These are phyloP conservation scores for Biston betularia DNA, from an alignment of 2,888 invertebrate species.

Conservation along the genomic window DNA sequence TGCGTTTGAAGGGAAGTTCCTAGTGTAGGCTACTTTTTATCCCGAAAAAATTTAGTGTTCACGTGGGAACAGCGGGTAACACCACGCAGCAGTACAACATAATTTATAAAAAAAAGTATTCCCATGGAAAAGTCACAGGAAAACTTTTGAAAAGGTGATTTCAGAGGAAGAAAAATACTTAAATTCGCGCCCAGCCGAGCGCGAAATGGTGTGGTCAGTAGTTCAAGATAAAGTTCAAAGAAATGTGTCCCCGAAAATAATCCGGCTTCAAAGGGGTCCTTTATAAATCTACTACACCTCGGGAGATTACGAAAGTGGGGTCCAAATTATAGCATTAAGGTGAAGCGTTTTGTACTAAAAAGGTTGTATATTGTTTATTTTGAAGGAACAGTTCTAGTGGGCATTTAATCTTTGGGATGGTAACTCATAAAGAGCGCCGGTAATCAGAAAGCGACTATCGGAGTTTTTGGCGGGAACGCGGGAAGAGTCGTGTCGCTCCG, in stretches of 20 bases:
- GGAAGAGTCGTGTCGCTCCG: too few species aligned
- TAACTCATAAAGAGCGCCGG: too few species aligned
- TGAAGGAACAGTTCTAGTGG: neutral
- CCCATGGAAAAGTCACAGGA: neutral
- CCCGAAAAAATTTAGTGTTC: too few species aligned
- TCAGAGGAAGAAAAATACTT: slow-evolving; percentile 23
- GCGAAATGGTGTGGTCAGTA: slow-evolving; percentile 33
- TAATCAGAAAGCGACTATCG: too few species aligned
- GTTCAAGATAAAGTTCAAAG: slow-evolving; percentile 40
- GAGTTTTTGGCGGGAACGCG: too few species aligned
- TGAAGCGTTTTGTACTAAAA: neutral
- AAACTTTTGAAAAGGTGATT: slow-evolving; percentile 17
- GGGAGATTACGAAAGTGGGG: slow-evolving; percentile 15
- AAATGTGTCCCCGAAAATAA: slow-evolving; percentile 35
- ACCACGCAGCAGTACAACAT: too few species aligned
- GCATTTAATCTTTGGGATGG: neutral
- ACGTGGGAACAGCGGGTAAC: too few species aligned
- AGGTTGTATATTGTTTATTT: neutral
- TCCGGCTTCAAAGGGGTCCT: slow-evolving; percentile 37
- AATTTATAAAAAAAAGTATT: neutral
- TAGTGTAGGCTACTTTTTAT: too few species aligned
- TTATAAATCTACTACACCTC: slow-evolving; percentile 27
- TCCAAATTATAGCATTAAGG: slow-evolving; percentile 6
- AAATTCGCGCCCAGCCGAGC: slow-evolving; percentile 24
- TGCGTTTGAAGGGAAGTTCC: too few species aligned